Base-by-base conservation (phyloP, 2,888 invertebrate genomes). In the Oeneis ivallda region DNA sequence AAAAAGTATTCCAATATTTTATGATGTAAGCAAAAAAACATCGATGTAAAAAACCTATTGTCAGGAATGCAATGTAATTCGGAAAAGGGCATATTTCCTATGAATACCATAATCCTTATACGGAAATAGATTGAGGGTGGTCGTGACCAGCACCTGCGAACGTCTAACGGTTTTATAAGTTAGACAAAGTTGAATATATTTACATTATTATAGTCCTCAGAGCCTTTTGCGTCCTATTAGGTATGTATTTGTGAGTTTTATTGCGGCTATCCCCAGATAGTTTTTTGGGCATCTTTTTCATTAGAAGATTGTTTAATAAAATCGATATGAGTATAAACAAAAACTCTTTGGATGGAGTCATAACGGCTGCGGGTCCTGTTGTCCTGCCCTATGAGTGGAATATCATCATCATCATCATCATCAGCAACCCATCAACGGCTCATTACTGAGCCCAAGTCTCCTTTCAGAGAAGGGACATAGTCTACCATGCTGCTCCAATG, bases 21-120 rank as follows among this genome's bases (percentile, higher is more conserved):
- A 43, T 43, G 5, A 26, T 50, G 26, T 11, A 50, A 56, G 19
- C 56, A 56, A 56, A 56, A n/a, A n/a, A n/a, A n/a, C n/a, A n/a
- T n/a, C n/a, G n/a, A n/a, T n/a, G n/a, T n/a, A n/a, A n/a, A n/a
- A 56, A 56, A 19, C 56, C 47, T 56, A 41, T 15, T 39, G 39
- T 56, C 41, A 39, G 56, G 17, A 56, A 56, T 56, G 56, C 13
- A 19, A 54, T 54, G 59, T 11, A 39, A 41, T 59, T 61, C 34
- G 54, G 56, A 53, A 65, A 62, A 62, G 64, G 64, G 34, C 62
- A 67, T 67, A 67, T 67, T 62, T 65, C 59, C 58, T 58, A 58
- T 58, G 58, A 58, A 67, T 67, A 65, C 54, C 34, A 57, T 47
- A 49, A 58, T 9, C 58, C 58, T 45, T 58, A 58, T 58, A 45